These are phyloP conservation scores for Zosterops lateralis DNA, from an alignment of 2,113 vertebrate species.

Conservation along the genomic window DNA sequence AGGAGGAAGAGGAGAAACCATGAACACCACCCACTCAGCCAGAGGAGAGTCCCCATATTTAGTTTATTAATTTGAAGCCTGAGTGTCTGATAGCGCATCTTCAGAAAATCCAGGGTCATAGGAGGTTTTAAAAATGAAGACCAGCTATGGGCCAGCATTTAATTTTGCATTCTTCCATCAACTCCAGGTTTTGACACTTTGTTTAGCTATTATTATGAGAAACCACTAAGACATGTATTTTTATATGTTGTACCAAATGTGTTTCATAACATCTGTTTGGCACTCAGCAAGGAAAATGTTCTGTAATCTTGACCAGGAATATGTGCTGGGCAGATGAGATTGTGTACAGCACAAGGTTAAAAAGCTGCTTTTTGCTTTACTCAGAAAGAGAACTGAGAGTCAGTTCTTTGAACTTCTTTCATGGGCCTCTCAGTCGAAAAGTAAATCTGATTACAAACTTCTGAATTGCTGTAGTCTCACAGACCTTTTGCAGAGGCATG, in stretches of 20 bases:
- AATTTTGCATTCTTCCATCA: neutral
- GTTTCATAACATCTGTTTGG: conserved; percentile 44
- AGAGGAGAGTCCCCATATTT: neutral
- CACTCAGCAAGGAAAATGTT: conserved; percentile 27
- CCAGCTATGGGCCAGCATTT: neutral
- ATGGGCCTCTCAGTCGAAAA: neutral
- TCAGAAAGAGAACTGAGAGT: neutral
- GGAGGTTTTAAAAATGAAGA: neutral
- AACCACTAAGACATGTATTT: neutral
- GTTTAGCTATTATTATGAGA: neutral
- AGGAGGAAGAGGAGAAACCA: neutral
- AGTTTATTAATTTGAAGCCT: neutral
- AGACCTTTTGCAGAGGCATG: neutral
- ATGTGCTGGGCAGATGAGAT: neutral
- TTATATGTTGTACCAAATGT: neutral
- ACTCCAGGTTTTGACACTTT: neutral
- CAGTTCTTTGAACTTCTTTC: neutral
- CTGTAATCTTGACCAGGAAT: conserved; percentile 10
- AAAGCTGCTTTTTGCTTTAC: neutral
- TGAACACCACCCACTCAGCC: neutral
- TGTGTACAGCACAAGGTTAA: neutral
- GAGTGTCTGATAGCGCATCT: rapidly evolving
- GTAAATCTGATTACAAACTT: neutral
- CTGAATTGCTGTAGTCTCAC: neutral
- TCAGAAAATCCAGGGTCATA: neutral